Conservation (phyloP, 2,113 vertebrate species). For the Tautogolabrus adspersus region DNA sequence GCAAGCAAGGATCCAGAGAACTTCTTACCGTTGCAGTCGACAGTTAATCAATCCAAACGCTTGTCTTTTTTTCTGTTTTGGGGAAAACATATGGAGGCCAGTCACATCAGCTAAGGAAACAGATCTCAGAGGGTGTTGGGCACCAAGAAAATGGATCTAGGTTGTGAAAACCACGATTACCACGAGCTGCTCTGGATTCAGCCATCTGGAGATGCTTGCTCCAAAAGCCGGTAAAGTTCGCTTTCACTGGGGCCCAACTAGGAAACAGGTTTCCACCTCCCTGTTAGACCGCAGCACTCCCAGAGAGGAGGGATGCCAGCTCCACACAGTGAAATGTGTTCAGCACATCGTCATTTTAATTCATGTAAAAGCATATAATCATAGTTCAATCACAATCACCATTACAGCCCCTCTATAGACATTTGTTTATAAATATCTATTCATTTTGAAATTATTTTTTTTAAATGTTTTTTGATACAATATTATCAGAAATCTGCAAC, state of each 20-base stretch:
- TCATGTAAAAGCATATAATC: neutral
- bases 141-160: constrained; percentile 86
- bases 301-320: constrained; percentile 56
- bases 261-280: constrained; percentile 82
- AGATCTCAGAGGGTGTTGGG: constrained; percentile 76
- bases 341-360: neutral
- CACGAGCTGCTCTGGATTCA: constrained; percentile 84
- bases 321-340: neutral
- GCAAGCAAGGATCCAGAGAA: constrained; percentile 31
- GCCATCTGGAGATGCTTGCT: constrained; percentile 84
- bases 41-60: constrained; percentile 73
- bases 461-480: too few relatives aligned
- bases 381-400: too few relatives aligned
- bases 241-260: constrained; percentile 78
- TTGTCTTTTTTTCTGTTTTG: constrained; percentile 73
- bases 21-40: constrained; percentile 65
- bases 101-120: constrained; percentile 86
- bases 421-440: neutral
- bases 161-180: constrained; percentile 86
- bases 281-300: constrained; percentile 71
- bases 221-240: constrained; percentile 81
- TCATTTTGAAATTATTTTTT: neutral
- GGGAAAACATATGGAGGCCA: constrained; percentile 77
- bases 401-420: neutral
- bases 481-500: too few relatives aligned